A percentile compares a stretch with the other conserved stretches of the same genome.
These are phyloP conservation scores for Eupithecia vulgata DNA, from an alignment of 2,888 invertebrate species.

Conservation along the genomic window DNA sequence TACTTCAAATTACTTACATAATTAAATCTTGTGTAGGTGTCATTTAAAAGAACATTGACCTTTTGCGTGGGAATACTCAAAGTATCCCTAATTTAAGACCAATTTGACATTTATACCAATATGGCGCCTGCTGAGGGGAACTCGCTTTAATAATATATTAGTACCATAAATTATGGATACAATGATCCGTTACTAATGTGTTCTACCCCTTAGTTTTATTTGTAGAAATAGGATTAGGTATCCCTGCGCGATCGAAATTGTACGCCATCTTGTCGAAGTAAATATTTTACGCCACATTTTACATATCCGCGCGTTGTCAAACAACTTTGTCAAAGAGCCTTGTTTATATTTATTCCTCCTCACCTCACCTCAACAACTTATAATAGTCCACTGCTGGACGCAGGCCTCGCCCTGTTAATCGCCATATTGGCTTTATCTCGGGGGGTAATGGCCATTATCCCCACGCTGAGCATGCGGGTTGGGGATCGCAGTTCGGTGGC, in stretches of 20 bases:
- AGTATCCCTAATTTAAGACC: slow-evolving; percentile 37
- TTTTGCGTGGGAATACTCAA: slow-evolving; percentile 35
- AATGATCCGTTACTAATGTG: slow-evolving; percentile 1
- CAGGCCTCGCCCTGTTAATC: too few species aligned
- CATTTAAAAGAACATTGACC: background rate
- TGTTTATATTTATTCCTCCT: too few species aligned
- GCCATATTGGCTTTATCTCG: too few species aligned
- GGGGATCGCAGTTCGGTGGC: too few species aligned
- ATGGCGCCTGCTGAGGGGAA: slow-evolving; percentile 19
- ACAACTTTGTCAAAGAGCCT: too few species aligned
- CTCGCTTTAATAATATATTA: slow-evolving; percentile 15
- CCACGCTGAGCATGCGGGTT: too few species aligned
- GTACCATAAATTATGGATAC: background rate
- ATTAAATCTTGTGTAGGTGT: background rate
- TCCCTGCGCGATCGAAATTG: too few species aligned
- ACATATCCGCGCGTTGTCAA: too few species aligned
- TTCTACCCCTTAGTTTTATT: slow-evolving; percentile 5
- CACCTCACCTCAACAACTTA: too few species aligned
- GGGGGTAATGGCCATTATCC: too few species aligned
- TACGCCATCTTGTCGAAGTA: background rate
- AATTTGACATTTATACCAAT: slow-evolving; percentile 35
- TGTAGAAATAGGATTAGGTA: background rate
- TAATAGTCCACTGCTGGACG: too few species aligned
- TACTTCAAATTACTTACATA: background rate
- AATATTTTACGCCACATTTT: too few species aligned